Evolutionary conservation across 2,888 invertebrate genomes (phyloP), one percentile per base, ranked within the genome.

Genomic region (Iphiclides podalirius): DNA sequence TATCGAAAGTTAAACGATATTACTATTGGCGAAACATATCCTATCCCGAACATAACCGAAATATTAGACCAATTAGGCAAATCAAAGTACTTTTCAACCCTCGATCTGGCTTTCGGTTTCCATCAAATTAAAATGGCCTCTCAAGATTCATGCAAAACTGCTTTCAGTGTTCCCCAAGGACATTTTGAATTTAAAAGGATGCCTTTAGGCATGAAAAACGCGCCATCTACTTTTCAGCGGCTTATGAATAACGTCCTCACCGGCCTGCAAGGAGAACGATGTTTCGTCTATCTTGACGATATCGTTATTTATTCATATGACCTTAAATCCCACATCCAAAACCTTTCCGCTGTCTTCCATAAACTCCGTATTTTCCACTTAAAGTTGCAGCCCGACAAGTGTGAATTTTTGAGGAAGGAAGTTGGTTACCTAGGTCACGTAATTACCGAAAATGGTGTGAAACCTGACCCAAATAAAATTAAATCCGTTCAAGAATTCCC

Each of bases 301-400:
- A 28, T 28, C 8, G 28, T 28, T 8, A 28, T 28, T 28, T 28
- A 28, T 33, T 28, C 1, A 20, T 4, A 20, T 6, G 20, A 20
- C 6, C 20, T 20, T 4, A 4, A 3, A 4, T 20, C 20, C 20
- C n/a, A 26, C 26, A 28, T 28, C 28, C 9, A 28, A n/a, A 31
- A 31, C 12, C 11, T 31, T n/a, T 1, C 9, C 9, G 2, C n/a
- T 4, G 40, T 55, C 1, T 55, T 55, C 13, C 2, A 52, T 15
- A 49, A 52, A 28, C 7, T 60, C 3, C 28, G 52, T 12, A 9
- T 34, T 2, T 52, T 17, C 9, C 54, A 57, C 23, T 12, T 55
- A 11, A 55, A 59, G 51, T 14, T 66, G 1, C 74, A 77, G 50
- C 59, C 59, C 1, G 53, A 61, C 0, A 60, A 66, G 36, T 65